These are phyloP conservation scores for Callaeas wilsoni DNA, from an alignment of 2,113 vertebrate species.

Conservation along the genomic window DNA sequence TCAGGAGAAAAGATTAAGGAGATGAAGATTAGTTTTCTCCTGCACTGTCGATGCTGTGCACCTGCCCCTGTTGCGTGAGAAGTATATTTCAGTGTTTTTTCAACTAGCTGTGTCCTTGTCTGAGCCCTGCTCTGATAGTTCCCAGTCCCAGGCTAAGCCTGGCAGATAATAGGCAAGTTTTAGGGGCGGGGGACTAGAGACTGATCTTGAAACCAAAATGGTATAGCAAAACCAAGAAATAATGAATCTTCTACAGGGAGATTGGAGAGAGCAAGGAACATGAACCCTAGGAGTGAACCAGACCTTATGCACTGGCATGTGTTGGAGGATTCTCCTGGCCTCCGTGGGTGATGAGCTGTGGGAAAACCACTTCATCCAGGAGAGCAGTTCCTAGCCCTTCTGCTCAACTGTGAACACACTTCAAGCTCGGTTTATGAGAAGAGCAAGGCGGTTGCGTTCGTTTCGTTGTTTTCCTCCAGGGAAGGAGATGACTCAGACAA, in stretches of 20 bases:
- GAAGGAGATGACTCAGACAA: background rate
- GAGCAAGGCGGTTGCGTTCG: rapidly evolving
- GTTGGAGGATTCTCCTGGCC: background rate
- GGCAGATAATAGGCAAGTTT: background rate
- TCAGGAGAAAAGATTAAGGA: background rate
- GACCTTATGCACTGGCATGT: rapidly evolving
- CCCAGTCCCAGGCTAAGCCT: background rate
- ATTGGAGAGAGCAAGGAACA: background rate
- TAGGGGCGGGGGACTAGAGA: background rate
- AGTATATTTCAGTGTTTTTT: constrained; percentile 27
- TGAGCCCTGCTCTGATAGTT: background rate
- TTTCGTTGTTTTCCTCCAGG: background rate
- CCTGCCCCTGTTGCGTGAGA: background rate
- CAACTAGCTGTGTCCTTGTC: background rate
- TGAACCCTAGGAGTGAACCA: background rate
- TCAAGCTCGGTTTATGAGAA: background rate
- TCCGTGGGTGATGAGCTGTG: rapidly evolving
- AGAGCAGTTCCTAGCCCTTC: background rate
- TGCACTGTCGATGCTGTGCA: background rate
- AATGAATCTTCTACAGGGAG: background rate
- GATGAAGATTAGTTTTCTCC: background rate
- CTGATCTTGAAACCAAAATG: background rate
- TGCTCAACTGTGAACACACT: rapidly evolving
- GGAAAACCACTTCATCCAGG: background rate
- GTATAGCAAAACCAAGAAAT: background rate